Percentiles rank a stretch among this genome's conserved stretches.
phyloP scores from a whole-genome alignment of 2,113 vertebrate genomes.

The Grus americana region DNA sequence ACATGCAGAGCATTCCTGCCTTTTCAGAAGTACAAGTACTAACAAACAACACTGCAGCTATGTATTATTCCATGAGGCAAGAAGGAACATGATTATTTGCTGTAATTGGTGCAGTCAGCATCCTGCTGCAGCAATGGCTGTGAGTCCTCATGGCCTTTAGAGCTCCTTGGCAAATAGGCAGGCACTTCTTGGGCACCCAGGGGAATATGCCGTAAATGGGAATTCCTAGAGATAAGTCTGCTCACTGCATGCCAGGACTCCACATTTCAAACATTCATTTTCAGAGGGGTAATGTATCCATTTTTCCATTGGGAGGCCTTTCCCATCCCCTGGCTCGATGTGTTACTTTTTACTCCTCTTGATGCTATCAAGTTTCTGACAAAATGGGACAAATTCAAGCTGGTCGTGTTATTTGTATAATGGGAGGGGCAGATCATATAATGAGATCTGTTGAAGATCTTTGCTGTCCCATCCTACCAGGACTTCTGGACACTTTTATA shows the following conservation, averaged over 20 bases:
- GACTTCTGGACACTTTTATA: neutral
- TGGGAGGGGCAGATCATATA: neutral
- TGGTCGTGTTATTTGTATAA: neutral
- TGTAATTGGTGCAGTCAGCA: neutral
- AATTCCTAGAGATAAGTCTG: conserved; percentile 63
- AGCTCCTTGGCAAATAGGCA: neutral
- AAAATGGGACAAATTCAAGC: conserved; percentile 19
- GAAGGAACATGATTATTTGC: conserved; percentile 43
- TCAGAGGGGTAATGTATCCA: neutral
- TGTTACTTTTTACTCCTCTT: conserved; percentile 9
- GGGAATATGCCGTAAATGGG: conserved; percentile 33
- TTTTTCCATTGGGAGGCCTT: conserved; percentile 34
- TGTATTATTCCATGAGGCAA: neutral
- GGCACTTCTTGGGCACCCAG: conserved; percentile 4
- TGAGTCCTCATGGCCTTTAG: neutral
- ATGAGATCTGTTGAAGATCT: neutral
- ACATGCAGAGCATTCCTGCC: conserved; percentile 5
- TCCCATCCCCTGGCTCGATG: conserved; percentile 8
- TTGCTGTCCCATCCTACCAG: neutral
- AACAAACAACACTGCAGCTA: neutral
- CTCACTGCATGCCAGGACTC: neutral
- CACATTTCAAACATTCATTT: conserved; percentile 40
- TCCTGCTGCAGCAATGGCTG: neutral
- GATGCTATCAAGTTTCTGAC: conserved; percentile 19
- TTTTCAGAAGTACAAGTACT: conserved; percentile 16